Evolutionary conservation across 2,797 vertebrate genomes (phyloP).

Genomic region (Diglossa cyanea): DNA sequence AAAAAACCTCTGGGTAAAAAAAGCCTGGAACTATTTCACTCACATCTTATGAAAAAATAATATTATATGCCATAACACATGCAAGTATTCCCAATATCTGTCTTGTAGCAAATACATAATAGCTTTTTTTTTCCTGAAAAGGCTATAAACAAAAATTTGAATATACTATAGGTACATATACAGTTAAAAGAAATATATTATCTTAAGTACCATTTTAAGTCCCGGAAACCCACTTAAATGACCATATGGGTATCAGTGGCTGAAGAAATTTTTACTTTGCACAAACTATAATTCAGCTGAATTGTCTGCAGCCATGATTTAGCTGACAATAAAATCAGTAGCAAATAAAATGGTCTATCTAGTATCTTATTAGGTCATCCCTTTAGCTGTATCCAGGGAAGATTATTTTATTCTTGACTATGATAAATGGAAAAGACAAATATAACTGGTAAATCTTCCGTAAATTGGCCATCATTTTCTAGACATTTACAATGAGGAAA

Average conservation of each 20-base stretch:
- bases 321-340: not conserved
- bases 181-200: not conserved
- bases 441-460: not conserved
- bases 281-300: not conserved
- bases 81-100: not conserved
- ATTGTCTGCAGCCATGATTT: not conserved
- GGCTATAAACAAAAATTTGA: not conserved
- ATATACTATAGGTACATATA: not conserved
- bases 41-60: not conserved
- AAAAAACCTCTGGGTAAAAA: conserved; percentile 5
- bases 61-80: not conserved
- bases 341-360: not conserved
- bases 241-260: not conserved
- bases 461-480: not conserved
- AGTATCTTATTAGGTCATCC: not conserved
- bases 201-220: not conserved
- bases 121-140: not conserved
- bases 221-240: not conserved
- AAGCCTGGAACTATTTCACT: not conserved
- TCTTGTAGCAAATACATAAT: not conserved
- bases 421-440: conserved; percentile 2
- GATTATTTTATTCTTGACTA: not conserved
- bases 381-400: not conserved
- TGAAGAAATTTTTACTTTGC: not conserved
- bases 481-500: not conserved